A percentile compares a stretch with the other conserved stretches of the same genome.
These are phyloP conservation scores for Bombus superbus DNA, from an alignment of 1,140 invertebrate species.

Conservation along the genomic window DNA sequence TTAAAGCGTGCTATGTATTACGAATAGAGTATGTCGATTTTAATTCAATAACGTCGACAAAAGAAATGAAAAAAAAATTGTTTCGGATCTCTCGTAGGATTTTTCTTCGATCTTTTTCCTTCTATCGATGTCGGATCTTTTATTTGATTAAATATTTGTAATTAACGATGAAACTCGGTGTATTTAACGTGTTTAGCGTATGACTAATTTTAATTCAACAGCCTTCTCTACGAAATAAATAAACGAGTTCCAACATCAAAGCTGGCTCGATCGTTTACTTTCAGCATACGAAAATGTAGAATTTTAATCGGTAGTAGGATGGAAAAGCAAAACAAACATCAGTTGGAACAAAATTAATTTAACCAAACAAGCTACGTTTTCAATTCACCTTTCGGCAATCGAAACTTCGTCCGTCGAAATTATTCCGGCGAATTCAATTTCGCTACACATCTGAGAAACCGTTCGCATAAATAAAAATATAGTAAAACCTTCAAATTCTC, in stretches of 20 bases:
- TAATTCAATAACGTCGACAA: not conserved
- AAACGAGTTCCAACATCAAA: not conserved
- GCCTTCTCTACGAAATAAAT: not conserved
- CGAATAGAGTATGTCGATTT: not conserved
- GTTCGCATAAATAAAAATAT: not conserved
- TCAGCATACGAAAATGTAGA: not conserved
- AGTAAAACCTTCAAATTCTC: not conserved
- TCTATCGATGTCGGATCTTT: no score
- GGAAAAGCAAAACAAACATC: not conserved
- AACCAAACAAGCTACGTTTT: conserved; percentile 1
- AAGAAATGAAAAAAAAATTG: not conserved
- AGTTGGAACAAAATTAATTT: not conserved
- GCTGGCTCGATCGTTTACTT: not conserved
- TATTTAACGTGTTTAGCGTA: not conserved
- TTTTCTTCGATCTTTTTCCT: no score
- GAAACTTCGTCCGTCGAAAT: not conserved
- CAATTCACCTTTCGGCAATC: not conserved
- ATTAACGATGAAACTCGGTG: no score
- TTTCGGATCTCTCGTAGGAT: no score
- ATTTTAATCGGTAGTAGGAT: not conserved
- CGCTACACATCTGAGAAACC: not conserved
- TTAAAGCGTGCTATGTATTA: not conserved
- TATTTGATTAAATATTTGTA: no score
- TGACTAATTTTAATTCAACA: not conserved
- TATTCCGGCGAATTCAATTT: not conserved